These are phyloP conservation scores for Phylloscopus collybita DNA, from an alignment of 2,797 vertebrate genomes.

Conservation along the genomic window DNA sequence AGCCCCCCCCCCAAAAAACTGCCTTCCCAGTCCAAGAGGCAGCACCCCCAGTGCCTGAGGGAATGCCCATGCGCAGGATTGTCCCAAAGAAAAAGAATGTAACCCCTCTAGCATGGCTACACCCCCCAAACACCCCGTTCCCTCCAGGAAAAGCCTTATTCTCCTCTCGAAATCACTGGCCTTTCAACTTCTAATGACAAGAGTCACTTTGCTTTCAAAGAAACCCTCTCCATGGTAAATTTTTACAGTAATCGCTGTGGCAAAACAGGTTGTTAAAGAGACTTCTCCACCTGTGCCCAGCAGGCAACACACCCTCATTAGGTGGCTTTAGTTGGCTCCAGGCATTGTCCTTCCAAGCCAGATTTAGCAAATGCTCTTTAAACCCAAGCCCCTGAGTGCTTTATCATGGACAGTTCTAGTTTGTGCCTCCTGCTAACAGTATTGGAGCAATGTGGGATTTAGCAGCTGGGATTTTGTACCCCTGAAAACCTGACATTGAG, in stretches of 20 bases:
- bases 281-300: neutral
- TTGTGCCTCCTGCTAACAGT: neutral
- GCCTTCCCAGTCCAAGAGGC: neutral
- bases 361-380: neutral
- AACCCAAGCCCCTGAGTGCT: neutral
- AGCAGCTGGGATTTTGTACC: neutral
- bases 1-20: neutral
- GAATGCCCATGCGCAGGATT: constrained; percentile 31
- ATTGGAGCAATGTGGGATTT: neutral
- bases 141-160: constrained; percentile 45
- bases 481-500: neutral
- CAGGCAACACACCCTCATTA: neutral
- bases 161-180: neutral
- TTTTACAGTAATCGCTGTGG: neutral
- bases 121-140: neutral
- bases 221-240: neutral
- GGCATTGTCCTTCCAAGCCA: neutral
- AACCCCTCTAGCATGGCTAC: constrained; percentile 50
- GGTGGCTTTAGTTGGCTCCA: neutral
- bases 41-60: constrained; percentile 48
- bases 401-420: neutral
- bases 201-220: constrained; percentile 18
- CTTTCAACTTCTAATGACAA: neutral
- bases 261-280: neutral
- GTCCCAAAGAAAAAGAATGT: constrained; percentile 59